Evolutionary conservation across 2,113 vertebrate genomes (phyloP).

Genomic region (Nerophis lumbriciformis): DNA sequence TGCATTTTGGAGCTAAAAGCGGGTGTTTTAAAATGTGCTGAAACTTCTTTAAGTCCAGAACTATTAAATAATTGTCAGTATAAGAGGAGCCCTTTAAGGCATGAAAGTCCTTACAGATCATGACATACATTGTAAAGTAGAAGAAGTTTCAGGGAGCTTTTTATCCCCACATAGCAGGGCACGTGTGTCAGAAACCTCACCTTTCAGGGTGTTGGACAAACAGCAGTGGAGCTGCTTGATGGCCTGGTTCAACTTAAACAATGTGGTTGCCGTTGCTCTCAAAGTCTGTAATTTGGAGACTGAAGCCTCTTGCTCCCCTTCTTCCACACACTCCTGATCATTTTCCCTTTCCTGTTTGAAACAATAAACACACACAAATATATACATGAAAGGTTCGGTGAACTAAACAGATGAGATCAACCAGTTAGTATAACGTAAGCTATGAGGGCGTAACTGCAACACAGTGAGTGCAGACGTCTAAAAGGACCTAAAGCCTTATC

Average conservation of each 20-base stretch:
- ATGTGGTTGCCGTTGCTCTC: conserved; percentile 58
- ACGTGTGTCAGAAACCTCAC: conserved; percentile 53
- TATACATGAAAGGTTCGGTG: not conserved
- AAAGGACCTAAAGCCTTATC: too few species aligned
- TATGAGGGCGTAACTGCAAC: not conserved
- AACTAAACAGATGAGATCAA: too few species aligned
- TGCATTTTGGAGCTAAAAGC: too few species aligned
- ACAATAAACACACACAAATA: conserved; percentile 16
- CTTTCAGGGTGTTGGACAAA: conserved; percentile 70
- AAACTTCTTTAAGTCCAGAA: too few species aligned
- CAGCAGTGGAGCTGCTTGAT: conserved; percentile 67
- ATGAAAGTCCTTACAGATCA: not conserved
- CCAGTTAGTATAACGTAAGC: too few species aligned
- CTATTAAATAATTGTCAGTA: too few species aligned
- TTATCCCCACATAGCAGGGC: not conserved
- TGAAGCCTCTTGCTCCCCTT: conserved; percentile 46
- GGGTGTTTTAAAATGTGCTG: too few species aligned
- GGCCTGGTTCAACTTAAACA: conserved; percentile 76
- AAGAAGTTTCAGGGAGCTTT: not conserved
- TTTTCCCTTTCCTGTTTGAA: conserved; percentile 49
- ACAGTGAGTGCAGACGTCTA: not conserved
- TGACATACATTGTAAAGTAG: not conserved
- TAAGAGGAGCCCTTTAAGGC: not conserved
- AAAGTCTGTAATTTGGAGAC: conserved; percentile 57
- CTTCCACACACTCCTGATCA: conserved; percentile 34